Base-by-base conservation (phyloP, 1,140 invertebrate genomes). In the Mya arenaria region DNA sequence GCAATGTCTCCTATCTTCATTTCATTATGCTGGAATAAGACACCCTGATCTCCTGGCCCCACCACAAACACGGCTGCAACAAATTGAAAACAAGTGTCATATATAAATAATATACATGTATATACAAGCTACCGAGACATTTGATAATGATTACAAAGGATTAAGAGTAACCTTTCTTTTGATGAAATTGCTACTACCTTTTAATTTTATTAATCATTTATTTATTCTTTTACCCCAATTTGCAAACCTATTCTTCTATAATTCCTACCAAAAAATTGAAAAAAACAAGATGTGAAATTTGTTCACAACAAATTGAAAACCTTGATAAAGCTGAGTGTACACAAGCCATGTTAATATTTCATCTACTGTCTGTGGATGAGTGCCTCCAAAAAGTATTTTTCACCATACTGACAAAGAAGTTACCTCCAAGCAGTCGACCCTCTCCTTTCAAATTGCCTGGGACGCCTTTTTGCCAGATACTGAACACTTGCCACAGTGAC, bases 51-150 rank as follows among this genome's bases (percentile, higher is more conserved):
- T 13, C 90, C 90, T 48, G 90, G 88, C 0, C 92, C 92, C 25
- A 93, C 83, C 8, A 93, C 89, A 90, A 90, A 93, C 19, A 93
- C 88, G 82, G 90, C 92, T 91, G 87, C 84, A 87, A 87, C n/a
- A n/a, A n/a, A n/a, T n/a, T n/a, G n/a, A n/a, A n/a, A n/a, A 34
- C 41, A 52, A n/a, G 48, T 52, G 2, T 3, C 2, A 2, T 2
- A 23, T 3, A 1, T 52, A 23, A 4, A n/a, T n/a, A 52, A 52
- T 17, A 17, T 52, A 4, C 19, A 52, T n/a, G 19, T n/a, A 52
- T n/a, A n/a, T 52, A 52, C 25, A 52, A 23, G 10, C 19, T 23
- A 52, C 19, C 48, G 1, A 1, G 19, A 52, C 25, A 52, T 52
- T 3, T 23, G 25, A 52, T 52, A 52, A 52, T 1, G 17, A 52